Conservation (phyloP, 2,797 vertebrate genomes). For the Crotalus adamanteus region DNA sequence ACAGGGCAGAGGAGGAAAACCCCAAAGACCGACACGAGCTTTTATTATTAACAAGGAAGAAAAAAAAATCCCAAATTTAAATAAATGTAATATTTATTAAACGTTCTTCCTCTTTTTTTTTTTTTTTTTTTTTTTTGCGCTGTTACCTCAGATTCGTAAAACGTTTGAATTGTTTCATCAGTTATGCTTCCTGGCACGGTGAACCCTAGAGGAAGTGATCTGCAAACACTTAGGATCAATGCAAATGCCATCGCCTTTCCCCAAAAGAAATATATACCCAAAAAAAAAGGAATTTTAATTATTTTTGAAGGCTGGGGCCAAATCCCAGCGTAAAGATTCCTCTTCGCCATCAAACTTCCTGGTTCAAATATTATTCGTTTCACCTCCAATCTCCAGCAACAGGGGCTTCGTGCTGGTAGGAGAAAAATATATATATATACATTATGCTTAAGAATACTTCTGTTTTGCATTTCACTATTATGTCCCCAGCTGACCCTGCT, state of each 20-base stretch:
- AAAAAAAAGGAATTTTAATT: conserved; percentile 58
- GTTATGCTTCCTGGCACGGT: conserved; percentile 54
- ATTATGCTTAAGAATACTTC: conserved; percentile 17
- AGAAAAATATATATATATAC: conserved; percentile 10
- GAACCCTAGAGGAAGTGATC: conserved; percentile 65
- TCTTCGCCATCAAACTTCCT: conserved; percentile 57
- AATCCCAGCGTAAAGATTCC: conserved; percentile 52
- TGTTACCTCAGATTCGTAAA: conserved; percentile 68
- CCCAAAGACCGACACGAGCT: conserved; percentile 62
- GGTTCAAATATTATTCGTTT: conserved; percentile 50
- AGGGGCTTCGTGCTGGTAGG: background rate
- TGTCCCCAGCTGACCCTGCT: background rate
- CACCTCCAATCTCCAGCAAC: conserved; percentile 33
- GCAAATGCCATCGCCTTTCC: conserved; percentile 56
- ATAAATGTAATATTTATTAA: conserved; percentile 71
- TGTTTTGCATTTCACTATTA: conserved; percentile 10
- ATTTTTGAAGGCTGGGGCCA: conserved; percentile 62
- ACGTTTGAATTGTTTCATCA: conserved; percentile 67
- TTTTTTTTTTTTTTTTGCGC: conserved; percentile 67
- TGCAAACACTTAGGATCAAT: conserved; percentile 64
- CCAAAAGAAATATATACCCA: conserved; percentile 38
- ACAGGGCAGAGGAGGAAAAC: conserved; percentile 65
- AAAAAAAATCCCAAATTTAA: conserved; percentile 69
- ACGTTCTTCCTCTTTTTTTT: conserved; percentile 29
- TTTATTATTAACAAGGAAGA: conserved; percentile 67